A percentile compares a stretch with the other conserved stretches of the same genome.
Evolutionary conservation across 2,113 vertebrate species (phyloP).

Genomic region (Alexandromys fortis): DNA sequence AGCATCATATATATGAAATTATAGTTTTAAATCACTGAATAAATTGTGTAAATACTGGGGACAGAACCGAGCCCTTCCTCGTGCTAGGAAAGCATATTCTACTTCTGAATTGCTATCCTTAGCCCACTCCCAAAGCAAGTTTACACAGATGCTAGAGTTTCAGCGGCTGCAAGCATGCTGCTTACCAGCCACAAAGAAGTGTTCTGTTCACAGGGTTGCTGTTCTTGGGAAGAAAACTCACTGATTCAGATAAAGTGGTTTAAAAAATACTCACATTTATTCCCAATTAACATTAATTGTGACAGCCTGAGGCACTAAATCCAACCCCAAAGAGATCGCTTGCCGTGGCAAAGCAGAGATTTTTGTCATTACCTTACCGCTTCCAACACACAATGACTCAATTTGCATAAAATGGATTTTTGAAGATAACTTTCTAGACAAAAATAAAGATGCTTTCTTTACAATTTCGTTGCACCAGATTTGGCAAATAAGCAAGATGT

Average conservation of each 20-base stretch:
- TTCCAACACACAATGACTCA: background rate
- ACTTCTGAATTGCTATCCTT: too few relatives aligned
- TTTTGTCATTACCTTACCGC: background rate
- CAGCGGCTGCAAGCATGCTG: background rate
- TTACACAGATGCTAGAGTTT: background rate
- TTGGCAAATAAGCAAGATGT: background rate
- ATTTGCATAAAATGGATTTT: background rate
- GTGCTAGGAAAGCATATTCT: background rate
- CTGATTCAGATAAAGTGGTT: slow-evolving; percentile 2
- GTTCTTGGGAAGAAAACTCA: background rate
- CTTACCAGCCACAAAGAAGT: background rate
- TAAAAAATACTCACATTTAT: slow-evolving; percentile 24
- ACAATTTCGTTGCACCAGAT: background rate
- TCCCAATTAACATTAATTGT: slow-evolving; percentile 24
- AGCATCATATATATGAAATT: too few relatives aligned
- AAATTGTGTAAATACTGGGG: background rate
- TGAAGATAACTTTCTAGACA: background rate
- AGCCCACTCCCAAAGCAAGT: background rate
- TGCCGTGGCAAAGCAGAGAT: slow-evolving; percentile 6
- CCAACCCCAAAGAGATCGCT: background rate
- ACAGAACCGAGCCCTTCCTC: background rate
- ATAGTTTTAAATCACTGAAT: background rate
- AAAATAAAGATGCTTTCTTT: slow-evolving; percentile 10
- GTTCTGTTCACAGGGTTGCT: background rate
- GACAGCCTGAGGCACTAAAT: background rate